Evolutionary conservation across 1,140 invertebrate species (phyloP).

Genomic region (Apolygus lucorum): DNA sequence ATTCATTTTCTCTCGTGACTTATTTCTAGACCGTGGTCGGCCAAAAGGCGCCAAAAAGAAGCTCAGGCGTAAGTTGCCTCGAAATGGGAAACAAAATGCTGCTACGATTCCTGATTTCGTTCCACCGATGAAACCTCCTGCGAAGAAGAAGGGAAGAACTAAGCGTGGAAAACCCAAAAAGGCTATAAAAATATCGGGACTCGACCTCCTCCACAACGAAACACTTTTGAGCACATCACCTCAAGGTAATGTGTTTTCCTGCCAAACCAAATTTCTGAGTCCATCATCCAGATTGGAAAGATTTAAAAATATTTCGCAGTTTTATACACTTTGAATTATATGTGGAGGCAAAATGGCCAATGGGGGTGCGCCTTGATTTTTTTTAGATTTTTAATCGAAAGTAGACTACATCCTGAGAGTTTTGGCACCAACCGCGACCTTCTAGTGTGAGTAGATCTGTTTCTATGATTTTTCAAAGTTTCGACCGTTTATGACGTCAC

Average conservation of each 20-base stretch:
- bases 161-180: conserved; percentile 53
- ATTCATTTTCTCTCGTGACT: too few species aligned
- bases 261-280: neutral
- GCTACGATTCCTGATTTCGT: conserved; percentile 32
- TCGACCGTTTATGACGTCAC: too few species aligned
- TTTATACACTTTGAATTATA: too few species aligned
- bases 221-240: conserved; percentile 76
- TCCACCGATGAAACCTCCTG: conserved; percentile 36
- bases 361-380: too few species aligned
- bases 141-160: conserved; percentile 40
- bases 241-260: conserved; percentile 41
- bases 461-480: too few species aligned
- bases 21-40: conserved; percentile 23
- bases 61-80: conserved; percentile 42
- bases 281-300: too few species aligned
- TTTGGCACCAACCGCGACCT: too few species aligned
- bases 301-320: too few species aligned
- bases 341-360: too few species aligned
- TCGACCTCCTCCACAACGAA: conserved; percentile 82
- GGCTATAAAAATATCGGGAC: conserved; percentile 63
- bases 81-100: conserved; percentile 39
- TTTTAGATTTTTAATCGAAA: too few species aligned
- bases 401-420: too few species aligned
- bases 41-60: conserved; percentile 36
- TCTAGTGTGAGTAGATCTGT: too few species aligned